A percentile compares a stretch with the other conserved stretches of the same genome.
Conservation (phyloP, 2,797 vertebrate genomes). For the Enteromius fasciolatus region DNA sequence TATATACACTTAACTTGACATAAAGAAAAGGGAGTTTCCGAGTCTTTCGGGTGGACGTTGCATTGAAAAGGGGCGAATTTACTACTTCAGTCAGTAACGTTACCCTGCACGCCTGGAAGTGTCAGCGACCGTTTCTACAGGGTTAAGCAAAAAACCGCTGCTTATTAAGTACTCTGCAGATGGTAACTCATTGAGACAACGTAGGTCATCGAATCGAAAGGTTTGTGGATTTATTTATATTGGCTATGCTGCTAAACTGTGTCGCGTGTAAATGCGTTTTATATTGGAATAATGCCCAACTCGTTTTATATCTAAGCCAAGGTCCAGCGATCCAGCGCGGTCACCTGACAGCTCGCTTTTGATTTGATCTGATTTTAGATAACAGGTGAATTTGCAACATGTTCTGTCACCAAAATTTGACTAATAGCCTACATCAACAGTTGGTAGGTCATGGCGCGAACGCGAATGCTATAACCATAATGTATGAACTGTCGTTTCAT, state of each 20-base stretch:
- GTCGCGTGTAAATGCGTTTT: neutral
- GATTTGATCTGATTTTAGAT: neutral
- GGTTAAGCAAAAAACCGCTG: neutral
- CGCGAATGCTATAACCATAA: neutral
- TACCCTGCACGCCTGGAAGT: conserved; percentile 11
- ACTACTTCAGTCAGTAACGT: neutral
- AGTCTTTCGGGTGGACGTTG: conserved; percentile 17
- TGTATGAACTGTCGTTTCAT: neutral
- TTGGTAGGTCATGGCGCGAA: neutral
- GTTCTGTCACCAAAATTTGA: neutral
- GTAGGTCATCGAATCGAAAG: conserved; percentile 9
- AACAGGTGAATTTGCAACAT: neutral
- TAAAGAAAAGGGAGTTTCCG: conserved; percentile 43
- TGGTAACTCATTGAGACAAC: neutral
- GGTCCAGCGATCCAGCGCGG: neutral
- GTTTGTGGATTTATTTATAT: conserved; percentile 29
- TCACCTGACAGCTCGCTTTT: neutral
- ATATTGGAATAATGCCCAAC: neutral
- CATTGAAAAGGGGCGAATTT: conserved; percentile 24
- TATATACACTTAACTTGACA: neutral
- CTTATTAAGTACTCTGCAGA: neutral
- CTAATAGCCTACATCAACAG: neutral
- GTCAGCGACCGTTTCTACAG: neutral
- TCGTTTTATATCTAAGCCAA: neutral
- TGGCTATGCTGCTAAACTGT: neutral